Evolutionary conservation across 1,140 invertebrate genomes (phyloP), one percentile per base, ranked within the genome.

Genomic region (Oryctes rhinoceros): DNA sequence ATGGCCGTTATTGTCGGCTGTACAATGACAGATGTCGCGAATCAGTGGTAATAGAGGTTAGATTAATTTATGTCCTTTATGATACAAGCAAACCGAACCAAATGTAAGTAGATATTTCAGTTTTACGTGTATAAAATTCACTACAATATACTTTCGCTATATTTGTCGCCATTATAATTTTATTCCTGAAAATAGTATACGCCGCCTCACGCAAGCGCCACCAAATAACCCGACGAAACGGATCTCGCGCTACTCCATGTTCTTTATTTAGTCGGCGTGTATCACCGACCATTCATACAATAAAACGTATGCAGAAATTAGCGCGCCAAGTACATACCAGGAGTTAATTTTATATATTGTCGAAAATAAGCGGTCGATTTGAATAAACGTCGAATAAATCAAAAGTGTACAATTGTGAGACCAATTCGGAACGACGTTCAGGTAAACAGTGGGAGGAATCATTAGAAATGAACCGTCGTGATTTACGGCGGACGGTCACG

Each of bases 401-500:
- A 67, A 67, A 67, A 67, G 65, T 67, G 65, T 67, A 67, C 65
- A 67, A 67, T 67, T 67, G 4, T 35, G 65, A 18, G 65, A 35
- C 65, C 65, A 67, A 67, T 67, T 67, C 65, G 65, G 30, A 67
- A 67, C 65, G 65, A 67, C 65, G 18, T 67, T 67, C 65, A 67
- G 65, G 65, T 67, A 67, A 67, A 67, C 65, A 67, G 65, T 67
- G 65, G 65, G 65, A 35, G 65, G 65, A 67, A 67, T 67, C 65
- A 67, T 67, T 67, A 67, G 65, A 18, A 67, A 35, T 18, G 65
- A 35, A 35, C 65, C 35, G 65, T 20, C 35, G 20, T 67, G 65
- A 67, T 67, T 67, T 67, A 67, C 18, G 65, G 65, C 18, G 6
- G 65, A 6, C 65, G 35, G 65, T 67, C 65, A 67, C 65, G 65